phyloP scores from a whole-genome alignment of 2,797 vertebrate species.

The Argentina silus region DNA sequence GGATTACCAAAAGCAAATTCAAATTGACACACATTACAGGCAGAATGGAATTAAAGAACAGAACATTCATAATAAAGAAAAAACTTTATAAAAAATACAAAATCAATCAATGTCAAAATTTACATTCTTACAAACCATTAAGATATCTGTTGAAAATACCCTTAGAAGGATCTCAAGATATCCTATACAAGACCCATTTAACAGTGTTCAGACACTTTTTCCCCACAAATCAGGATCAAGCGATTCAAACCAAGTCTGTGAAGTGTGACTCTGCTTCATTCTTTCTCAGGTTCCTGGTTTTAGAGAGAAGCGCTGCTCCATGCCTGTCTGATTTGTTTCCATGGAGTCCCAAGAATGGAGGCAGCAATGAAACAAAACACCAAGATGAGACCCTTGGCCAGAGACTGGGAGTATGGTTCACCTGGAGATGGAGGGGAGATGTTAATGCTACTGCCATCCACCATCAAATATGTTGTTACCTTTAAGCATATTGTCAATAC shows the following conservation, averaged over 20 bases:
- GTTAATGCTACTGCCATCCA: not conserved
- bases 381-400: slow-evolving; percentile 88
- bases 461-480: not conserved
- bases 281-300: slow-evolving; percentile 11
- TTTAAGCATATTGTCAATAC: not conserved
- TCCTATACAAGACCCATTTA: not conserved
- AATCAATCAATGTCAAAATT: not conserved
- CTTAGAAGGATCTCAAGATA: not conserved
- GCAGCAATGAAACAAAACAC: slow-evolving; percentile 79
- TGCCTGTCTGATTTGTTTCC: slow-evolving; percentile 76
- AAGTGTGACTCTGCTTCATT: not conserved
- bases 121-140: not conserved
- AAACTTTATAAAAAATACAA: not conserved
- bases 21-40: too few species aligned
- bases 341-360: slow-evolving; percentile 80
- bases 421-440: slow-evolving; percentile 70
- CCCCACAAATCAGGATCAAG: not conserved
- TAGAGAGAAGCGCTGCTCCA: slow-evolving; percentile 58
- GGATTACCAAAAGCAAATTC: too few species aligned
- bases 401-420: slow-evolving; percentile 82
- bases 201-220: not conserved
- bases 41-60: not conserved
- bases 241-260: not conserved
- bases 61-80: not conserved
- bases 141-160: not conserved